These are phyloP conservation scores for Prionailurus bengalensis DNA, from an alignment of 2,113 vertebrate species.

Conservation along the genomic window DNA sequence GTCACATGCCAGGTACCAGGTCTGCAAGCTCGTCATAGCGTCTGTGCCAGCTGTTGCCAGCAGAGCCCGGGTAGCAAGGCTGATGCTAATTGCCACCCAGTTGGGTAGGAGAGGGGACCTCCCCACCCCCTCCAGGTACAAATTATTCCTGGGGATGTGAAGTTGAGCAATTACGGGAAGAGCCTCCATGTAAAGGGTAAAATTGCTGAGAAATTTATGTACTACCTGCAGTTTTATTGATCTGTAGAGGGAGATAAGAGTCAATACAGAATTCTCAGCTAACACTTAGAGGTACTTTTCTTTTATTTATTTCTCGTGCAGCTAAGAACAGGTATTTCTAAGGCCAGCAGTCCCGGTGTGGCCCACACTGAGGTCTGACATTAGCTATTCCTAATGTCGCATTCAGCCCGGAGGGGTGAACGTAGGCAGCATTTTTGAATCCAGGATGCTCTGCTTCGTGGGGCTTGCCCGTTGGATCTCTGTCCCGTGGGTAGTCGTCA, in stretches of 20 bases:
- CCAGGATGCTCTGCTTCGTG: background rate
- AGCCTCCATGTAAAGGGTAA: conserved; percentile 77
- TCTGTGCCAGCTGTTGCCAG: conserved; percentile 19
- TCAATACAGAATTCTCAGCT: conserved; percentile 76
- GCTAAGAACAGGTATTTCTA: conserved; percentile 68
- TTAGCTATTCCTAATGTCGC: conserved; percentile 50
- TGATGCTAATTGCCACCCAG: conserved; percentile 66
- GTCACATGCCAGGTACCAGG: background rate
- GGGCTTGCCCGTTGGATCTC: background rate
- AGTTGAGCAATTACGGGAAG: conserved; percentile 76
- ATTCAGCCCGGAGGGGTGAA: background rate
- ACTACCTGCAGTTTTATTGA: conserved; percentile 82
- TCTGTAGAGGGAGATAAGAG: conserved; percentile 82
- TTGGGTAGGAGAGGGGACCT: conserved; percentile 36
- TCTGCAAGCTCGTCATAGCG: background rate
- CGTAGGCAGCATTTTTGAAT: background rate
- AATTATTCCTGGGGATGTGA: conserved; percentile 74
- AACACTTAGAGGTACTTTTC: conserved; percentile 75
- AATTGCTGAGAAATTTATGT: conserved; percentile 83
- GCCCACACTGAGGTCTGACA: conserved; percentile 21
- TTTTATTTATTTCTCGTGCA: conserved; percentile 78
- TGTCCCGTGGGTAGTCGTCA: background rate
- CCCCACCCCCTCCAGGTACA: conserved; percentile 58
- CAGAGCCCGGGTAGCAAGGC: background rate
- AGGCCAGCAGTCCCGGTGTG: conserved; percentile 59